Evolutionary conservation across 2,113 vertebrate genomes (phyloP), one percentile per base, ranked within the genome.

Genomic region (Glaucomys volans): DNA sequence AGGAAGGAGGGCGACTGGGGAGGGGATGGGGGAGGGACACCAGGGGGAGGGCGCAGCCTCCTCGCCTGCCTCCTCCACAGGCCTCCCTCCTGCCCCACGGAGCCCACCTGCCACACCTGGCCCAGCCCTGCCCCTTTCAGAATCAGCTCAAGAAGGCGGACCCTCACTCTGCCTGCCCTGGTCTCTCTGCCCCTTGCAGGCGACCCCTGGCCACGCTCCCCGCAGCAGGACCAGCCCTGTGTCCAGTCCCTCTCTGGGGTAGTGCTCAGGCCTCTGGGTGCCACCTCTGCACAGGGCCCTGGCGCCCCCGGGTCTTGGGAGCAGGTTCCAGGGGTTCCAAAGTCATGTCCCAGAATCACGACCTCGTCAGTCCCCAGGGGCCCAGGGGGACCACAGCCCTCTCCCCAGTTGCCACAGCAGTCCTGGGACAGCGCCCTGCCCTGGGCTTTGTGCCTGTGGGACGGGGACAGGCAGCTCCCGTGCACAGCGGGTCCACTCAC

Each of bases 91-190:
- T 24, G 24, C 24, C 7, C 57, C 59, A 26, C 52, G 1, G 54
- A 24, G 24, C 4, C 35, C 16, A 10, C 35, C 52, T 26, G 17
- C 42, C 37, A 1, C 11, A 4, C 28, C 0, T 22, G 6, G 1
- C 20, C 72, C n/a, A 0, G 8, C 72, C 81, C 67, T 16, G 18
- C 67, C 2, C 17, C 57, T 50, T 24, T 30, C 42, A 14, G 10
- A 30, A 32, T 18, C 14, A 0, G 4, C 28, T 50, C 26, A 16
- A 28, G 4, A 57, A 37, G 1, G 9, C 42, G 52, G 22, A 3
- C 11, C 59, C 2, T 12, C 5, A 30, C 37, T 47, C 22, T 20
- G 44, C 30, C 13, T 28, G 16, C 11, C 52, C 42, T 11, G 40
- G 17, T 35, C 71, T 16, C 20, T 1, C 6, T 0, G 62, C 71